Evolutionary conservation across 2,113 vertebrate genomes (phyloP).

Genomic region (Scytalopus superciliaris): DNA sequence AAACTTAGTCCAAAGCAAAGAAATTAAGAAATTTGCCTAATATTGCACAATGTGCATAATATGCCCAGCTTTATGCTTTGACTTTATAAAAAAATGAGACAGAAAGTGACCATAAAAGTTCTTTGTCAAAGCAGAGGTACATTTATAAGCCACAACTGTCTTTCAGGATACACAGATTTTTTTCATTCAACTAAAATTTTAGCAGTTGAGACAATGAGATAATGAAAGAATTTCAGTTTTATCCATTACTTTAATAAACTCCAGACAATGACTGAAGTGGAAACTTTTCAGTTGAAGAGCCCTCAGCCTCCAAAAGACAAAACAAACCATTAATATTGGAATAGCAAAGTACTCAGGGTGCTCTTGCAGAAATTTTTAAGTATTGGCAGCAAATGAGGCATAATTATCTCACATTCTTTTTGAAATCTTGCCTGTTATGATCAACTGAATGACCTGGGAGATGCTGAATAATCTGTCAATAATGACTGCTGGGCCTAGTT

Average conservation of each 20-base stretch:
- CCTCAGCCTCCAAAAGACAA: constrained; percentile 53
- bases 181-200: constrained; percentile 14
- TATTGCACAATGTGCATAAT: background rate
- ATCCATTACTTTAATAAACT: constrained; percentile 58
- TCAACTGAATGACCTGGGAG: background rate
- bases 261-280: background rate
- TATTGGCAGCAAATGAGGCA: background rate
- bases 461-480: background rate
- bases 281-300: constrained; percentile 69
- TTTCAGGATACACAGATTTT: background rate
- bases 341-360: background rate
- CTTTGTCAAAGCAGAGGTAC: background rate
- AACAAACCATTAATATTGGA: background rate
- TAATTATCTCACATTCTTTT: background rate
- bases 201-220: background rate
- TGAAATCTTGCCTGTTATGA: background rate
- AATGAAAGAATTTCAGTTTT: constrained; percentile 36
- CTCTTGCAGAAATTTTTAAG: background rate
- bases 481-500: background rate
- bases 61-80: background rate
- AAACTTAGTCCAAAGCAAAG: background rate
- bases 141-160: background rate
- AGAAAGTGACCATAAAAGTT: background rate
- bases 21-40: background rate
- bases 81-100: background rate